Evolutionary conservation across 2,113 vertebrate species (phyloP).

Genomic region (Cyanoramphus novaezelandiae): DNA sequence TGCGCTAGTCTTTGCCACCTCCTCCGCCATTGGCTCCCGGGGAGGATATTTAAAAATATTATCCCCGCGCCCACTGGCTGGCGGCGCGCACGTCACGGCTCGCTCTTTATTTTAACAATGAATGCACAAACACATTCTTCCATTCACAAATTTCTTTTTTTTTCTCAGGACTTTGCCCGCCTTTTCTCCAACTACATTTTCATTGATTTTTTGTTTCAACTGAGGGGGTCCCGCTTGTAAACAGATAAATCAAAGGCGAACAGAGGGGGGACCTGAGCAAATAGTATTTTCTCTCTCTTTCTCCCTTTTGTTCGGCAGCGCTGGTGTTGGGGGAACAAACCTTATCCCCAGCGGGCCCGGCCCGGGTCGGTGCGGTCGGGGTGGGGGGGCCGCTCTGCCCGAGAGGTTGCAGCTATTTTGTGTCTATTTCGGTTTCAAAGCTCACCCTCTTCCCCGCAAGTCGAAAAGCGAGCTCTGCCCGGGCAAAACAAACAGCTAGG

Average conservation of each 20-base stretch:
- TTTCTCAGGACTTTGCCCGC: conserved; percentile 73
- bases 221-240: conserved; percentile 63
- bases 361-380: conserved; percentile 6
- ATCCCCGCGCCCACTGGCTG: conserved; percentile 75
- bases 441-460: background rate
- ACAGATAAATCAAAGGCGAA: conserved; percentile 70
- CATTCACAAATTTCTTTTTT: conserved; percentile 86
- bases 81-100: conserved; percentile 70
- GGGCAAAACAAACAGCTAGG: background rate
- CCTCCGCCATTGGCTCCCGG: conserved; percentile 74
- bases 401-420: background rate
- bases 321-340: conserved; percentile 17
- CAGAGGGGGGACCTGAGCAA: conserved; percentile 35
- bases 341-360: conserved; percentile 1
- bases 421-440: background rate
- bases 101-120: conserved; percentile 92
- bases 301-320: conserved; percentile 6
- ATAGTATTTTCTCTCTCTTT: conserved; percentile 38
- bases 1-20: conserved; percentile 78
- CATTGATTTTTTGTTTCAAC: conserved; percentile 71
- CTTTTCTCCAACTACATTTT: conserved; percentile 66
- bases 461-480: background rate
- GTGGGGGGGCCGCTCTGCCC: background rate
- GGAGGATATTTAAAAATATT: conserved; percentile 81
- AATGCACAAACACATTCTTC: conserved; percentile 86